Evolutionary conservation across 1,140 invertebrate species (phyloP).

Genomic region (Drosophila neocordata): DNA sequence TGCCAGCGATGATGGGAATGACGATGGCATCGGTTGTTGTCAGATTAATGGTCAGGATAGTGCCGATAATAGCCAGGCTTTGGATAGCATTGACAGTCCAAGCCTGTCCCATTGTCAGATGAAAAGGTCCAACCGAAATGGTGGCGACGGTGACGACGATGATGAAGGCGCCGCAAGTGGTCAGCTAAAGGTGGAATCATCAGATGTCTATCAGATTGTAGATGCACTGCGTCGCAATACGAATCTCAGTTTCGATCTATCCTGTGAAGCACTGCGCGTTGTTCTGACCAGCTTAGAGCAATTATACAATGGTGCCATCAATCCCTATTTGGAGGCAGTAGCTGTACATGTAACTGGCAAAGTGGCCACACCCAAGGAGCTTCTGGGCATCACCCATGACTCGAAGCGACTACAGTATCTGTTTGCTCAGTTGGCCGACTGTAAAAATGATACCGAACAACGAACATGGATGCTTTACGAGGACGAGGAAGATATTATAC

Average conservation of each 20-base stretch:
- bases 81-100: conserved; percentile 78
- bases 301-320: conserved; percentile 85
- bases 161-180: conserved; percentile 26
- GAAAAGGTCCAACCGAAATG: not conserved
- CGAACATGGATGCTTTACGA: conserved; percentile 96
- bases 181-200: conserved; percentile 75
- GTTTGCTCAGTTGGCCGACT: conserved; percentile 91
- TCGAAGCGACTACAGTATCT: conserved; percentile 90
- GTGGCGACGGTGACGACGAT: conserved; percentile 9
- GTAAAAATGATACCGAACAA: conserved; percentile 96
- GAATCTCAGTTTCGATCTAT: conserved; percentile 93
- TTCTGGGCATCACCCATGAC: conserved; percentile 87
- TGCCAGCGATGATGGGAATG: conserved; percentile 59
- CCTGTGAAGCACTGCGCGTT: conserved; percentile 91
- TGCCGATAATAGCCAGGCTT: conserved; percentile 72
- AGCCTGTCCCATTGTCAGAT: conserved; percentile 40
- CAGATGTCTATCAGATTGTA: conserved; percentile 88
- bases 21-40: conserved; percentile 38
- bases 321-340: conserved; percentile 84
- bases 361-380: conserved; percentile 77
- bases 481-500: conserved; percentile 93
- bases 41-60: conserved; percentile 37
- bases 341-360: conserved; percentile 80
- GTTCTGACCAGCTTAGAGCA: conserved; percentile 88
- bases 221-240: conserved; percentile 92